Conservation (phyloP, 2,888 invertebrate species). For the Dryobota labecula region DNA sequence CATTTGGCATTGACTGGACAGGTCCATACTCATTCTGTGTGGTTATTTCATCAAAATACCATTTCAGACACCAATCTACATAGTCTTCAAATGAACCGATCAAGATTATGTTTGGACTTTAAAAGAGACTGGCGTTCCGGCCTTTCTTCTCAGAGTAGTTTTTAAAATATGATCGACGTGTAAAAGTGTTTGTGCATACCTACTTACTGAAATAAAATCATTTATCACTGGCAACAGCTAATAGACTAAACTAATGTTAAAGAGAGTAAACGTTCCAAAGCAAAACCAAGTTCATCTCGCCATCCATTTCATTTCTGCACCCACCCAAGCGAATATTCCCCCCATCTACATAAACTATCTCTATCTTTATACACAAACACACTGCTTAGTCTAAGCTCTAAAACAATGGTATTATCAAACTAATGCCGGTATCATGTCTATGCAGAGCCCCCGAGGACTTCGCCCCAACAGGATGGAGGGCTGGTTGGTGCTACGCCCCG, state of each 20-base stretch:
- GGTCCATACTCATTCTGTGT: too few species aligned
- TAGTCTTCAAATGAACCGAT: too few species aligned
- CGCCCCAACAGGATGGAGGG: constrained; percentile 94
- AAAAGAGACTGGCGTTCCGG: too few species aligned
- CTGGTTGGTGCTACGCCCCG: constrained; percentile 86
- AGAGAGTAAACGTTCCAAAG: constrained; percentile 7
- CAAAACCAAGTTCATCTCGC: constrained; percentile 17
- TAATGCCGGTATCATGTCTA: constrained; percentile 72
- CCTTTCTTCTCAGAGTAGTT: too few species aligned
- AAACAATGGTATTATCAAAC: constrained; percentile 37
- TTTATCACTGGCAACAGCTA: too few species aligned
- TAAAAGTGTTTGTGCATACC: too few species aligned
- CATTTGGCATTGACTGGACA: too few species aligned
- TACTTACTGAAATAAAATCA: too few species aligned
- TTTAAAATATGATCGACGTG: too few species aligned
- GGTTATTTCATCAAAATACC: too few species aligned
- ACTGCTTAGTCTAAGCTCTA: constrained; percentile 23
- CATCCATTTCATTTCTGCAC: constrained; percentile 23
- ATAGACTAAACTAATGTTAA: neutral
- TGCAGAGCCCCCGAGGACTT: constrained; percentile 94
- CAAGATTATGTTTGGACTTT: too few species aligned
- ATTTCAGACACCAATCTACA: too few species aligned
- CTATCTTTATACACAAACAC: neutral
- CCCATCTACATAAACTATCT: constrained; percentile 3
- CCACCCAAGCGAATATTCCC: constrained; percentile 2